These are phyloP conservation scores for Lucinisca nassula DNA, from an alignment of 2,888 invertebrate species.

Conservation along the genomic window DNA sequence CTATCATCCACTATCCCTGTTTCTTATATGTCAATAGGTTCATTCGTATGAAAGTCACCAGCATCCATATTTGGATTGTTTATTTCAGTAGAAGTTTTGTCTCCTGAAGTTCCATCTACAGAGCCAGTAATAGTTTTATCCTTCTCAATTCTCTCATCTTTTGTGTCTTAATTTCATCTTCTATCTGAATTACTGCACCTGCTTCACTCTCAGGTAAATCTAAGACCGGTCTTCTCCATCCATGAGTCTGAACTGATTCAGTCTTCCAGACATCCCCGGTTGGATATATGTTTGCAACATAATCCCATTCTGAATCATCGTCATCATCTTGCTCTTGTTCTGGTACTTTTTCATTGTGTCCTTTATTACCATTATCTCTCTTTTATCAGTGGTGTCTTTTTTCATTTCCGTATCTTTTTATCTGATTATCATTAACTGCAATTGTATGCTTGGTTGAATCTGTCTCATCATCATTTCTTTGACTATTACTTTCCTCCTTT, in stretches of 20 bases:
- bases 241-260: background rate
- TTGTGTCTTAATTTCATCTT: background rate
- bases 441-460: background rate
- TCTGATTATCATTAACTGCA: background rate
- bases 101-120: too few relatives aligned
- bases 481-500: background rate
- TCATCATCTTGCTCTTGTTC: background rate
- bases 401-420: background rate
- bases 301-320: background rate
- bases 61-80: background rate
- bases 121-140: too few relatives aligned
- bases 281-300: background rate
- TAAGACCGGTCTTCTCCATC: too few relatives aligned
- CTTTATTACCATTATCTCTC: background rate
- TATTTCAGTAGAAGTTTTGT: background rate
- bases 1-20: background rate
- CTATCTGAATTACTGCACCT: background rate
- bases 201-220: too few relatives aligned
- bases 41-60: background rate
- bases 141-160: background rate
- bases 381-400: background rate
- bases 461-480: too few relatives aligned
- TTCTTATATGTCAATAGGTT: background rate
- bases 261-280: conserved; percentile 5
- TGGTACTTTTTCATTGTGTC: background rate